A percentile compares a stretch with the other conserved stretches of the same genome.
Evolutionary conservation across 2,797 vertebrate genomes (phyloP).

Genomic region (Mormyrops attenuatus): DNA sequence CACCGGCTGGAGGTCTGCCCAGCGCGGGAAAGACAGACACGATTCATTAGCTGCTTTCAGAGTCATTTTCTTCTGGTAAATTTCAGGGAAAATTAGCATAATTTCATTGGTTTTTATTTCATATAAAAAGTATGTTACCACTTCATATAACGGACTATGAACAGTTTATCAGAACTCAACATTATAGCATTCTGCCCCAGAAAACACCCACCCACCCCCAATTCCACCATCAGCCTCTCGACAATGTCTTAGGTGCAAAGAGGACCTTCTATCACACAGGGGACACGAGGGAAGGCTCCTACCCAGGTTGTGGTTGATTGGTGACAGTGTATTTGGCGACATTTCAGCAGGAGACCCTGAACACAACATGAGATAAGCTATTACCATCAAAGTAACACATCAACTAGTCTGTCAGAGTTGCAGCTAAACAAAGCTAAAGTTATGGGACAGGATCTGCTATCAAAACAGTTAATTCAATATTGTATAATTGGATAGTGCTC

Average conservation of each 20-base stretch:
- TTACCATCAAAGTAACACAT: not conserved
- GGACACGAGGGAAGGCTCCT: conserved; percentile 20
- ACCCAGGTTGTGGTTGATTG: conserved; percentile 74
- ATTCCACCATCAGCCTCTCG: not conserved
- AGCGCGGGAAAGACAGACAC: not conserved
- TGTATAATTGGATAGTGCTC: not conserved
- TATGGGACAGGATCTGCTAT: not conserved
- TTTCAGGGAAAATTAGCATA: not conserved
- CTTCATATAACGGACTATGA: not conserved
- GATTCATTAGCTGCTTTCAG: conserved; percentile 1
- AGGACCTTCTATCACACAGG: not conserved
- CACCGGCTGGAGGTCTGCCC: conserved; percentile 90
- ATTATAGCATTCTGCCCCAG: not conserved
- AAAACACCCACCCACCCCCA: not conserved
- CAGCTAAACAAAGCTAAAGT: not conserved
- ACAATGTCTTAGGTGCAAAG: not conserved
- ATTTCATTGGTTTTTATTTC: not conserved
- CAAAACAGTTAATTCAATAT: not conserved
- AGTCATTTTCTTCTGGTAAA: not conserved
- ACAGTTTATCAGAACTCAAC: not conserved
- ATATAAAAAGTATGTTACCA: not conserved
- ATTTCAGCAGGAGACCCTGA: conserved; percentile 72
- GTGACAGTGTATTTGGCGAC: conserved; percentile 71
- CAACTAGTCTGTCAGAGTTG: not conserved
- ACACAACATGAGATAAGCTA: conserved; percentile 12